Conservation (phyloP, 2,113 vertebrate species). For the Strix aluco region DNA sequence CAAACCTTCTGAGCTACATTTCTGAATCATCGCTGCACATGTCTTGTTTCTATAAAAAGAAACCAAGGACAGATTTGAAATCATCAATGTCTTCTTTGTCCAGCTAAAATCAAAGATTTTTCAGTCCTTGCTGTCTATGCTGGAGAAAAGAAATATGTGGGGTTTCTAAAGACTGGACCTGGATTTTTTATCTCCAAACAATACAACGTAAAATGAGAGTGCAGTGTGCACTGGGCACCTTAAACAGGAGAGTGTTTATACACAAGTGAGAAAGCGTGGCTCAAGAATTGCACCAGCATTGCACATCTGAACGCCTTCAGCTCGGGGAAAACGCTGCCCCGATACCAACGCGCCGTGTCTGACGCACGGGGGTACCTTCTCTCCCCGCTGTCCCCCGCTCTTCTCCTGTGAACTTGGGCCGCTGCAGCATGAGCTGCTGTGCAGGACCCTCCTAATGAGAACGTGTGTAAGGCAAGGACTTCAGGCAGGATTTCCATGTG, state of each 20-base stretch:
- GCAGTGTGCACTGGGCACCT: background rate
- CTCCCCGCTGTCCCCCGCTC: background rate
- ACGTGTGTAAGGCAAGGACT: background rate
- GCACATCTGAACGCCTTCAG: background rate
- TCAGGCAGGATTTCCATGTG: background rate
- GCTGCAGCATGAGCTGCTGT: background rate
- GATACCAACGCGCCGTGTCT: fast-evolving
- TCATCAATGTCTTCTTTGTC: background rate
- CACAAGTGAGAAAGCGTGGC: background rate
- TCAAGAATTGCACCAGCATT: background rate
- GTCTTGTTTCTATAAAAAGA: slow-evolving; percentile 57
- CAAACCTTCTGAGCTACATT: background rate
- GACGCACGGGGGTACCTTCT: background rate
- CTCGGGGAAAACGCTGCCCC: background rate
- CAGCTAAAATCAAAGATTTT: background rate
- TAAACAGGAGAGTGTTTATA: background rate
- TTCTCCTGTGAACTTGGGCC: fast-evolving
- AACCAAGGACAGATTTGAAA: slow-evolving; percentile 52
- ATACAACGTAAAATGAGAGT: background rate
- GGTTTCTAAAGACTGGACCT: background rate
- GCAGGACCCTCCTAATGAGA: background rate
- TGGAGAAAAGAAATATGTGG: background rate
- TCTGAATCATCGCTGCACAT: slow-evolving; percentile 44
- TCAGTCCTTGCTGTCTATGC: background rate
- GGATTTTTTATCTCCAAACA: background rate